Percentiles rank a stretch among this genome's conserved stretches.
These are phyloP conservation scores for Hydra vulgaris DNA, from an alignment of 30 jellyfish, hydroid and myxozoan genomes.

Conservation along the genomic window DNA sequence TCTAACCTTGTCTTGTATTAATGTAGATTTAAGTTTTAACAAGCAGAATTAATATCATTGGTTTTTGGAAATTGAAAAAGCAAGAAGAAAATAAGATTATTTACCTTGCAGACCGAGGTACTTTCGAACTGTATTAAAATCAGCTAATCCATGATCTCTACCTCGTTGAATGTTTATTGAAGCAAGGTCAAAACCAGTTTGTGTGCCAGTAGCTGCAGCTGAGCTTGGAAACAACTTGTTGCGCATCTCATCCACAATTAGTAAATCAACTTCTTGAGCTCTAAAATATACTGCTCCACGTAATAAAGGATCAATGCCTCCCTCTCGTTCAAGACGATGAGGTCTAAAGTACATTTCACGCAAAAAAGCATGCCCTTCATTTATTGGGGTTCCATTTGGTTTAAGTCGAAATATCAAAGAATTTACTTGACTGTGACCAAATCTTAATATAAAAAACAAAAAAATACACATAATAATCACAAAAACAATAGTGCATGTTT, in stretches of 20 bases:
- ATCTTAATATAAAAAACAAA: constrained; percentile 17
- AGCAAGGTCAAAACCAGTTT: constrained; percentile 86
- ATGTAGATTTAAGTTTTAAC: too few relatives aligned
- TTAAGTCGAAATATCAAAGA: constrained; percentile 61
- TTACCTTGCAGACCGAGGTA: constrained; percentile 70
- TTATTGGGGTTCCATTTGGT: constrained; percentile 40
- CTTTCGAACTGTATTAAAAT: constrained; percentile 66
- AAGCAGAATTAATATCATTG: too few relatives aligned
- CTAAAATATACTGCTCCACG: constrained; percentile 78
- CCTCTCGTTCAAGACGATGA: constrained; percentile 57
- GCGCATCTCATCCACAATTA: constrained; percentile 83
- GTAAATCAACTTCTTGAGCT: constrained; percentile 80
- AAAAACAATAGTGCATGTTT: too few relatives aligned
- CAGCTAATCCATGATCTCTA: constrained; percentile 95
- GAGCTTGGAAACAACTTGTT: constrained; percentile 68
- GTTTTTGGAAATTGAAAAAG: too few relatives aligned
- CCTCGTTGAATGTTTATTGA: constrained; percentile 91
- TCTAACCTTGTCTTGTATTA: too few relatives aligned
- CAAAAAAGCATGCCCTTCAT: constrained; percentile 69
- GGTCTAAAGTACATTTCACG: constrained; percentile 94
- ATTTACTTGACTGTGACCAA: constrained; percentile 97
- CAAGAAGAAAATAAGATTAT: too few relatives aligned
- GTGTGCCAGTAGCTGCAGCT: constrained; percentile 57
- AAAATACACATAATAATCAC: neutral
- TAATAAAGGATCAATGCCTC: constrained; percentile 89